phyloP scores from a whole-genome alignment of 2,888 invertebrate species.

The Harpalus rufipes region DNA sequence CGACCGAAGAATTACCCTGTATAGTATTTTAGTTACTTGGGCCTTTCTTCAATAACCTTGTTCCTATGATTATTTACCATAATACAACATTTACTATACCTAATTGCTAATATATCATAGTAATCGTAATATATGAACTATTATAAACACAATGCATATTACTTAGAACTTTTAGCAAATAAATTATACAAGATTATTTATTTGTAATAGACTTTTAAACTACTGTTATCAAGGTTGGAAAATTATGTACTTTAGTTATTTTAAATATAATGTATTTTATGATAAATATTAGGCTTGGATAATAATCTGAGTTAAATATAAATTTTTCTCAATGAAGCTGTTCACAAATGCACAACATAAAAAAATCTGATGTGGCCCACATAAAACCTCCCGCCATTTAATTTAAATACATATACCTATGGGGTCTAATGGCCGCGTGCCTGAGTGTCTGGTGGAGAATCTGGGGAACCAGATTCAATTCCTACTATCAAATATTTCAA shows the following conservation, averaged over 20 bases:
- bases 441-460: no score
- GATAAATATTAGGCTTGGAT: no score
- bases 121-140: constrained; percentile 30
- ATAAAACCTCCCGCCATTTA: no score
- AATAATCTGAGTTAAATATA: no score
- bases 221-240: neutral
- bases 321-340: no score
- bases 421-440: no score
- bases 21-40: neutral
- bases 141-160: constrained; percentile 30
- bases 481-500: no score
- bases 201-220: neutral
- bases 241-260: neutral
- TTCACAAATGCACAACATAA: no score
- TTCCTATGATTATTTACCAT: constrained; percentile 18
- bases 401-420: no score
- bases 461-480: no score
- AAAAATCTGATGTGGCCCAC: no score
- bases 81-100: constrained; percentile 16
- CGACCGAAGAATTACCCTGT: no score
- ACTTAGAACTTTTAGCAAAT: constrained; percentile 12
- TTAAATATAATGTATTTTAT: neutral
- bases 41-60: constrained; percentile 42
- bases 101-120: constrained; percentile 45
- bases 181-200: constrained; percentile 28